Base-by-base conservation (phyloP, 2,797 vertebrate genomes). In the Gallinago nigripennis region DNA sequence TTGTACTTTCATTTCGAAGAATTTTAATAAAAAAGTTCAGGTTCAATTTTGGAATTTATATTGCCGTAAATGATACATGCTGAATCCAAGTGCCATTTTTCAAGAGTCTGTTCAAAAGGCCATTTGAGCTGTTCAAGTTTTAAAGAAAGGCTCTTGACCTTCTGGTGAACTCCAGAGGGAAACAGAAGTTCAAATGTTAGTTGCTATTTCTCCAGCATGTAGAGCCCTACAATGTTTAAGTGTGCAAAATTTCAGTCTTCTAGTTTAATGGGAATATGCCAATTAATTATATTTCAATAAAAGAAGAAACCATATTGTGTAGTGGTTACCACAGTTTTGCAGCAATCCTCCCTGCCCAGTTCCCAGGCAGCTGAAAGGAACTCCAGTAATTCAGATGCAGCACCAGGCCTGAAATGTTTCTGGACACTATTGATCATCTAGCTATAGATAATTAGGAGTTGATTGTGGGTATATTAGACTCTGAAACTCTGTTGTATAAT, bases 1-100 rank as follows among this genome's bases (percentile, higher is more conserved):
- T 81, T 76, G 58, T 95, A 53, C 76, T 95, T 95, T 56, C 18
- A 63, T 65, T 95, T 92, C 77, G 71, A 95, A 86, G 60, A 86
- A 84, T 65, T 78, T 60, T 75, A 78, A 86, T 70, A 43, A 56
- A 94, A 82, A 84, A 88, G 18, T 45, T 86, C 30, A 76, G 35
- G 39, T 84, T 72, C 35, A 57, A 57, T 33, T 64, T 84, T 84
- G 70, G 58, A 82, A 88, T 95, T 91, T 83, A 33, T 79, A 56
- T 88, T 83, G 61, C 82, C 81, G 28, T 79, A 81, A 86, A 54
- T 79, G 43, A 39, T 39, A 83, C 11, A 58, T 2, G 3, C 73
- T 86, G 81, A 70, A 66, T 76, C 35, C 19, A 39, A 94, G 28
- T 45, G 56, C 66, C 20, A 13, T 66, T 92, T 83, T 84, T 72